Conservation (phyloP, 2,113 vertebrate genomes). For the Paramisgurnus dabryanus region DNA sequence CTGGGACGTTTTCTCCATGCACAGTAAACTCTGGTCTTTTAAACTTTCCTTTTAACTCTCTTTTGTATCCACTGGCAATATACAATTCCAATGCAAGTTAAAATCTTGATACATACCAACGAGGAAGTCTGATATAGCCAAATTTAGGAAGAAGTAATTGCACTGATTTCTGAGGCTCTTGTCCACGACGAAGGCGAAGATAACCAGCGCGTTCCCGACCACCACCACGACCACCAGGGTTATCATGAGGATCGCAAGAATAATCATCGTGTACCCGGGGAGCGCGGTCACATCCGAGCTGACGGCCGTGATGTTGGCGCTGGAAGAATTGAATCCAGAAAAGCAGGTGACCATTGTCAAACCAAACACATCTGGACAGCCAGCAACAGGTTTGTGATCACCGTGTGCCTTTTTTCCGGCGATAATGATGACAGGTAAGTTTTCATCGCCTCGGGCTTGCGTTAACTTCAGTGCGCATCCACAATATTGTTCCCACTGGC, state of each 20-base stretch:
- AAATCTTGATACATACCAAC: conserved; percentile 80
- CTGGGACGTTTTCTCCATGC: too few species aligned
- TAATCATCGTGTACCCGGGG: conserved; percentile 62
- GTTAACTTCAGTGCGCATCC: conserved; percentile 20
- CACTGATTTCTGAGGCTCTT: conserved; percentile 86
- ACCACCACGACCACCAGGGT: conserved; percentile 79
- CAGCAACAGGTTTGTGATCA: conserved; percentile 38
- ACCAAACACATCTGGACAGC: conserved; percentile 11
- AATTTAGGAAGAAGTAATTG: conserved; percentile 89
- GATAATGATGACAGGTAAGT: not conserved
- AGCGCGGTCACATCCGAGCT: conserved; percentile 54
- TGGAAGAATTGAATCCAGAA: conserved; percentile 68
- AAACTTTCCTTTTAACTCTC: not conserved
- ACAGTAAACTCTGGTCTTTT: not conserved
- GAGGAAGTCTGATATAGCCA: conserved; percentile 92
- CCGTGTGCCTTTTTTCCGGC: not conserved
- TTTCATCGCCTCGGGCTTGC: conserved; percentile 4
- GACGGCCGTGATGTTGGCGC: conserved; percentile 65
- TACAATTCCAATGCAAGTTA: not conserved
- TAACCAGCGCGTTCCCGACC: conserved; percentile 84
- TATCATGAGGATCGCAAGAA: conserved; percentile 81
- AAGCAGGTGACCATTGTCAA: conserved; percentile 63
- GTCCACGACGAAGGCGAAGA: conserved; percentile 87
- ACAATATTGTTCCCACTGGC: not conserved
- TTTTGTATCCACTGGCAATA: not conserved